Base-by-base conservation (phyloP, 2,113 vertebrate species). In the Ochotona curzoniae region DNA sequence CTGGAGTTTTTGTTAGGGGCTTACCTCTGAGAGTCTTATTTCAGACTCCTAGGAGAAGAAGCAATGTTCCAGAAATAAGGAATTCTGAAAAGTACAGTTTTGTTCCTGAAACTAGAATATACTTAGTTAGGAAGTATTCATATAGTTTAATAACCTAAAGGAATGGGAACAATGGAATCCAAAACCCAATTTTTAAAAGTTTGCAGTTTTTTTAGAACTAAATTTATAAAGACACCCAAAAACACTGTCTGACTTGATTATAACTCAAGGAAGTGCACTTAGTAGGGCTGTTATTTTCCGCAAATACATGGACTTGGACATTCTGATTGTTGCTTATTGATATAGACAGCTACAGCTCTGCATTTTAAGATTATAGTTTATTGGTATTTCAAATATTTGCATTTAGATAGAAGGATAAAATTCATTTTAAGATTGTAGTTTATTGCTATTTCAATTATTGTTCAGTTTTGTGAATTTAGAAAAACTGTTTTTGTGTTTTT, bases 81-180 rank as follows among this genome's bases (percentile, higher is more conserved):
- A 28, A 81, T 15, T 79, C 10, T 81, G 66, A 76, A n/a, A 63
- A 87, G 66, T 60, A 44, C 54, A 57, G 2, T 92, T 93, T 87
- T 82, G 26, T 78, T 83, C 30, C 13, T 84, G 71, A 91, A 64
- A 87, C 80, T 60, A 83, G 60, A 66, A 0, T 89, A 61, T 94
- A 57, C 93, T 82, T 51, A 76, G 15, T 54, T 69, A 44, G 18
- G 38, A 54, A 91, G 57, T 6, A 13, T 85, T 70, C 87, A 1
- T 87, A 66, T 7, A 74, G 28, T 63, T 85, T 89, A 69, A 61
- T 51, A 84, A 35, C 20, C 84, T 83, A 44, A 73, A 73, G 57
- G 9, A 20, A 28, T 76, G 1, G 66, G 26, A 83, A 83, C 17
- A 78, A 32, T 73, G 57, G 61, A 63, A 79, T 1, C 61, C 28